These are phyloP conservation scores for Crocodylus rhombifer DNA, from an alignment of 2,797 vertebrate species.

Conservation along the genomic window DNA sequence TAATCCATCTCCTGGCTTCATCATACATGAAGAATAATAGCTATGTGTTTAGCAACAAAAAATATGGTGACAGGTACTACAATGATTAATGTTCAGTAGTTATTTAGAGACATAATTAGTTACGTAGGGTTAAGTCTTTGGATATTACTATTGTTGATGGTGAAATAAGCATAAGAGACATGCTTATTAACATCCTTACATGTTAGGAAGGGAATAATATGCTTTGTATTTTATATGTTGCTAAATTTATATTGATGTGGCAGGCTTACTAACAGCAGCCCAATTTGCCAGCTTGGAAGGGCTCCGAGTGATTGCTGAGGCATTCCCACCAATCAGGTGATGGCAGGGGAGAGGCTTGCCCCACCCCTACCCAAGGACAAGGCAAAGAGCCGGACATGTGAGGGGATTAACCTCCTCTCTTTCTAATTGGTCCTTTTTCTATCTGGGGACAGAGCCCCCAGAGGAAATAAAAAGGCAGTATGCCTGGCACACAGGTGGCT, in stretches of 20 bases:
- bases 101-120: not conserved
- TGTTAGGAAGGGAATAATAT: not conserved
- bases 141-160: not conserved
- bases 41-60: not conserved
- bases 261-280: too few species aligned
- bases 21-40: not conserved
- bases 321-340: too few species aligned
- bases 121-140: not conserved
- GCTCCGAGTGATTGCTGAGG: too few species aligned
- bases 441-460: too few species aligned
- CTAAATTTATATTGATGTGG: not conserved
- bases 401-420: too few species aligned
- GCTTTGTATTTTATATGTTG: not conserved
- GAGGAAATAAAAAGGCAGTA: too few species aligned
- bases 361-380: too few species aligned
- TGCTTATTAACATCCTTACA: not conserved
- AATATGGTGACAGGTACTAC: not conserved
- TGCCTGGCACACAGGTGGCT: too few species aligned
- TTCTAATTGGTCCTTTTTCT: too few species aligned
- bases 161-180: not conserved
- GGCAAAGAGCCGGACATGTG: too few species aligned
- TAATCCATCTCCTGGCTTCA: not conserved
- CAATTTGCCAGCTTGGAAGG: too few species aligned
- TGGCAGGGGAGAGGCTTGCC: too few species aligned
- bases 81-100: not conserved